phyloP scores from a whole-genome alignment of 2,888 invertebrate species.

The Chaetoderma sp. region DNA sequence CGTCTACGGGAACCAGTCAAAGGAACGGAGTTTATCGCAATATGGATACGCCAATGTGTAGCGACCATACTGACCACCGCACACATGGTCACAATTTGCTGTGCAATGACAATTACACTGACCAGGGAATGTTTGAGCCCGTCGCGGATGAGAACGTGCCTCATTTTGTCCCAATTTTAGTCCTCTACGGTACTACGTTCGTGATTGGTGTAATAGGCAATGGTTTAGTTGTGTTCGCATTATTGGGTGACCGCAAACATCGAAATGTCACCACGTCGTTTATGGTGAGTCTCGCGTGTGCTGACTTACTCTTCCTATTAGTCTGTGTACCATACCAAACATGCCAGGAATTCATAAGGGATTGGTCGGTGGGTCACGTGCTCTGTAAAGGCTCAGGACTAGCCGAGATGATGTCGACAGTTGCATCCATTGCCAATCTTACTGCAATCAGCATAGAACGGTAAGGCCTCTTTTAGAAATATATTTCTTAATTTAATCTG shows the following conservation, averaged over 20 bases:
- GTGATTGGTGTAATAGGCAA: conserved; percentile 71
- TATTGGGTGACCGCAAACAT: conserved; percentile 66
- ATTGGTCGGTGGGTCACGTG: conserved; percentile 69
- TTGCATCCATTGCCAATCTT: conserved; percentile 72
- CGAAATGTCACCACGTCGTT: conserved; percentile 65
- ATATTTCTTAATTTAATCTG: too few species aligned
- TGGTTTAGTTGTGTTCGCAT: conserved; percentile 69
- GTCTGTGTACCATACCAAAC: conserved; percentile 71
- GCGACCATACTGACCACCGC: too few species aligned
- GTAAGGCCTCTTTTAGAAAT: conserved; percentile 54
- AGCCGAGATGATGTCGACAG: conserved; percentile 71
- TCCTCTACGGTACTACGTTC: conserved; percentile 51
- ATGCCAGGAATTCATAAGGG: conserved; percentile 66
- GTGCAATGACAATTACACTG: too few species aligned
- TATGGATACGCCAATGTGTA: too few species aligned
- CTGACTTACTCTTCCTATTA: conserved; percentile 71
- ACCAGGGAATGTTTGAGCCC: too few species aligned
- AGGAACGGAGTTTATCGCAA: too few species aligned
- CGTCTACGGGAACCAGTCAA: too few species aligned
- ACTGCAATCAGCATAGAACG: conserved; percentile 73
- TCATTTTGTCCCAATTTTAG: conserved; percentile 31
- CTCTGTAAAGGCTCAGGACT: conserved; percentile 72
- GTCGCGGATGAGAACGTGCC: too few species aligned
- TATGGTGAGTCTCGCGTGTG: conserved; percentile 66
- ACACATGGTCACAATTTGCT: too few species aligned